These are phyloP conservation scores for Anoplius nigerrimus DNA, from an alignment of 2,888 invertebrate genomes.

Conservation along the genomic window DNA sequence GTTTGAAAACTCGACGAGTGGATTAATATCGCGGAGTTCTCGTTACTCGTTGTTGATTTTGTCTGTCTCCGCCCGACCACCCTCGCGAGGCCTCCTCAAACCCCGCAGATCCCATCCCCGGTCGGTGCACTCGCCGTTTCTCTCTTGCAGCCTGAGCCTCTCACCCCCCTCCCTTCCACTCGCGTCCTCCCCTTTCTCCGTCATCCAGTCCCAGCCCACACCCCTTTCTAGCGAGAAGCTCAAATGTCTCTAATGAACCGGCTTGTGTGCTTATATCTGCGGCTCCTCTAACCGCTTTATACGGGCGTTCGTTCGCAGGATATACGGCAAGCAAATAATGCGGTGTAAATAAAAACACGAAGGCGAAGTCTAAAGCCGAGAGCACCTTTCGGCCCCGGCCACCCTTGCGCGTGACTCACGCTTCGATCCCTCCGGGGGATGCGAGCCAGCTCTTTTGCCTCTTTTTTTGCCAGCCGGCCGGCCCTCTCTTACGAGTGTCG, in stretches of 20 bases:
- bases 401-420: constrained; percentile 8
- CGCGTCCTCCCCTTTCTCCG: constrained; percentile 36
- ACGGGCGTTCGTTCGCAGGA: constrained; percentile 55
- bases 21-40: constrained; percentile 75
- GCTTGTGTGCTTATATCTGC: constrained; percentile 74
- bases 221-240: constrained; percentile 66
- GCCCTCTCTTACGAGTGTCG: neutral
- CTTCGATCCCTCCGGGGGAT: neutral
- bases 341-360: constrained; percentile 66
- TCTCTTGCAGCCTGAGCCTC: constrained; percentile 48
- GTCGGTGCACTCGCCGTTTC: constrained; percentile 36
- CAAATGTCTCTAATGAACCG: constrained; percentile 75
- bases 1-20: constrained; percentile 76
- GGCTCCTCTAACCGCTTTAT: constrained; percentile 70
- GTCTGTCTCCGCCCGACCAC: constrained; percentile 70
- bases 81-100: constrained; percentile 53
- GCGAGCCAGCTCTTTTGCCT: neutral
- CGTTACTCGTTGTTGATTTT: constrained; percentile 75
- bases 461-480: neutral
- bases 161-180: constrained; percentile 41
- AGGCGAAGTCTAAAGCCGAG: constrained; percentile 30
- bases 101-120: constrained; percentile 28
- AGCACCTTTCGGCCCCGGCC: constrained; percentile 2
- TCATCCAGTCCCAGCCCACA: constrained; percentile 31
- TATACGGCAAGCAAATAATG: constrained; percentile 65